These are phyloP conservation scores for Ahaetulla prasina DNA, from an alignment of 2,113 vertebrate genomes.

Conservation along the genomic window DNA sequence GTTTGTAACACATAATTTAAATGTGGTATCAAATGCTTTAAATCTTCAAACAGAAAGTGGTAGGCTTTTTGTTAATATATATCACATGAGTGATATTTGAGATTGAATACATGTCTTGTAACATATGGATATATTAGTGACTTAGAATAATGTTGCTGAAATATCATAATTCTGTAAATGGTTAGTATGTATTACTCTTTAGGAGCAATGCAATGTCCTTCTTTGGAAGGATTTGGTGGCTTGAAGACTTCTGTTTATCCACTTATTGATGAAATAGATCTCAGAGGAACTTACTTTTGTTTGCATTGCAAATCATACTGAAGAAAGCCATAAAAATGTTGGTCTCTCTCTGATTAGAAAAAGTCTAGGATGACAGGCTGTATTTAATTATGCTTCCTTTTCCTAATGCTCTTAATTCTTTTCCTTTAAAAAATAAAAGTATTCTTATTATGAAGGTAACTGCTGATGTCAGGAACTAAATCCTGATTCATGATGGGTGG, in stretches of 20 bases:
- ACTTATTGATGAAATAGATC: not conserved
- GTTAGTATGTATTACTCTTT: not conserved
- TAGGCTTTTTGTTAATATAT: slow-evolving; percentile 1
- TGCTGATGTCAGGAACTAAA: not conserved
- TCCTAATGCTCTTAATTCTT: not conserved
- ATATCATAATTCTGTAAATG: not conserved
- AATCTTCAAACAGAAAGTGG: not conserved
- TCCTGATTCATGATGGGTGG: not conserved
- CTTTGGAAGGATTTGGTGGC: not conserved
- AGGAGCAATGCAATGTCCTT: not conserved
- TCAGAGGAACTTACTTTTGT: not conserved
- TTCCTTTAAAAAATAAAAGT: not conserved
- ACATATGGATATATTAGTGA: not conserved
- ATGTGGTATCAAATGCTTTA: not conserved
- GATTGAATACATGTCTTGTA: not conserved
- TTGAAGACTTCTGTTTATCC: not conserved
- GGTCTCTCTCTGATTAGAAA: not conserved
- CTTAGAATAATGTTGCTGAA: not conserved
- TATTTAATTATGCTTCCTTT: not conserved
- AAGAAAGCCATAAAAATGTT: not conserved
- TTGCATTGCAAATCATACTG: not conserved
- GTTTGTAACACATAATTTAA: not conserved
- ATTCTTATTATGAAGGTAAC: not conserved
- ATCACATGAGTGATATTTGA: not conserved
- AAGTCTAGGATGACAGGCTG: not conserved